Base-by-base conservation (phyloP, 1,140 invertebrate genomes). In the Teleopsis dalmanni region DNA sequence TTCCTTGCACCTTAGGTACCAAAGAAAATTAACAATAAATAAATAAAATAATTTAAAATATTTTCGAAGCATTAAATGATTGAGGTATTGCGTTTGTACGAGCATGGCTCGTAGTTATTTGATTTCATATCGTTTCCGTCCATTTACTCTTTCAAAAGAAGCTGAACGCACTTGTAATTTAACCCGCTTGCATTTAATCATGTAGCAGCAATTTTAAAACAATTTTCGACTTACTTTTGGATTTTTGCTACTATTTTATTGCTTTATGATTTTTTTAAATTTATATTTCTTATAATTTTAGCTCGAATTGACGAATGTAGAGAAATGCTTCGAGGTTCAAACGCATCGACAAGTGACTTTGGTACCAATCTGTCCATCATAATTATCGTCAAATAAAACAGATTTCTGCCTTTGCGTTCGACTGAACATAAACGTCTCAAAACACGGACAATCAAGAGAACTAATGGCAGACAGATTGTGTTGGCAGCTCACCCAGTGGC, bases 281-380 rank as follows among this genome's bases (percentile, higher is more conserved):
- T n/a, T n/a, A n/a, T n/a, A n/a, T n/a, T n/a, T n/a, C n/a, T n/a
- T n/a, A n/a, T n/a, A n/a, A n/a, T n/a, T n/a, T n/a, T n/a, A n/a
- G 9, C 29, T 9, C 29, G 29, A 9, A n/a, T 31, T n/a, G 29
- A 31, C 8, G 29, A n/a, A 9, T 9, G 29, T n/a, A 31, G 29
- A 9, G 9, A n/a, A n/a, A n/a, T 9, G 29, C 29, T 9, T 9
- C 8, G 29, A 31, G 29, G 29, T 9, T 31, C 29, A 9, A n/a
- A n/a, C 29, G 29, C 29, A 9, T 9, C 29, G n/a, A n/a, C 16
- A 27, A 66, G 55, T 66, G 64, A 66, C 64, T 66, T 67, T 67
- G 64, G 64, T 67, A 66, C 64, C 64, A 67, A 67, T 67, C 63
- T 67, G 64, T 67, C 64, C 64, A 66, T 67, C 64, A 66, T 67